A percentile compares a stretch with the other conserved stretches of the same genome.
These are phyloP conservation scores for Rachycentron canadum DNA, from an alignment of 2,797 vertebrate genomes.

Conservation along the genomic window DNA sequence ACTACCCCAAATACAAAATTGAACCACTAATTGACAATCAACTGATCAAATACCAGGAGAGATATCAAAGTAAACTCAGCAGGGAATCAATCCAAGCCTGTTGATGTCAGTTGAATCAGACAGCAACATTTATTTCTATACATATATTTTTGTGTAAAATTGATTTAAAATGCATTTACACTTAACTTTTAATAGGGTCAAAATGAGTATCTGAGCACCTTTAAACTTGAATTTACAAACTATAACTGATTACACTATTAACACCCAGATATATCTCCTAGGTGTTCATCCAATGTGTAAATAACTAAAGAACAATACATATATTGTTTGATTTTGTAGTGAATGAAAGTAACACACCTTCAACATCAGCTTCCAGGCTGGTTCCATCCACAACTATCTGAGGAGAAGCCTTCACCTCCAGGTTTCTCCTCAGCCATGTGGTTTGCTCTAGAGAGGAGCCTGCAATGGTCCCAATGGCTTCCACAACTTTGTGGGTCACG, in stretches of 20 bases:
- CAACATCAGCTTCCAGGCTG: conserved; percentile 93
- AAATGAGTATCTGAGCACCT: no score
- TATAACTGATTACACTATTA: background rate
- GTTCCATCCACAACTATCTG: conserved; percentile 96
- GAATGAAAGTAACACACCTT: conserved; percentile 84
- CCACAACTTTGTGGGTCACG: conserved; percentile 97
- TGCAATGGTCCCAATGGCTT: conserved; percentile 95
- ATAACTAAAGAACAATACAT: background rate
- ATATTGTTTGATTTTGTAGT: no score
- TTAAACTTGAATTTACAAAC: background rate
- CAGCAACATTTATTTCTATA: background rate
- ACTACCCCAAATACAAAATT: background rate
- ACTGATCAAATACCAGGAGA: background rate
- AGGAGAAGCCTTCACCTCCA: conserved; percentile 97
- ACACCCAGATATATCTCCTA: background rate
- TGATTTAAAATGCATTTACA: background rate
- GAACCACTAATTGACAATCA: background rate
- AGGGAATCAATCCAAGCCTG: background rate
- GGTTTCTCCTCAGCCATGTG: conserved; percentile 96
- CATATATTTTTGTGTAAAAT: background rate
- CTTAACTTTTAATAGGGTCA: no score
- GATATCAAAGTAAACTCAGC: background rate
- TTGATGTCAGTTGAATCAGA: background rate
- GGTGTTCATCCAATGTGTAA: background rate
- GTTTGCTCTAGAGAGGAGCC: conserved; percentile 98